Conservation (phyloP, 2,113 vertebrate species). For the Bungarus multicinctus region DNA sequence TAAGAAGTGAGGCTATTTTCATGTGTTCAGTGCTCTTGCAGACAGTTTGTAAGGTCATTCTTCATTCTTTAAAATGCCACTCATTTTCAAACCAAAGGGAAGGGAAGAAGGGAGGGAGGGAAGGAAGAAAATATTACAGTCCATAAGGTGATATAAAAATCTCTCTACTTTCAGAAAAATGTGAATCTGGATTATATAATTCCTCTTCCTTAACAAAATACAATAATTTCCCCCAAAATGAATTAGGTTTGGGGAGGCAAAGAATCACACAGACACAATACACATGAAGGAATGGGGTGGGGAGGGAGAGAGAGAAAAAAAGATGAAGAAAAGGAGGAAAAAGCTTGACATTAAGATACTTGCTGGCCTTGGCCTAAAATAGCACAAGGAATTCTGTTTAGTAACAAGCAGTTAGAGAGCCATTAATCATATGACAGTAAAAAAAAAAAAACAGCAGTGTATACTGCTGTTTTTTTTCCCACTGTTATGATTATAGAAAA, state of each 20-base stretch:
- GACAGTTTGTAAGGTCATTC: neutral
- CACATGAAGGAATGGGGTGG: neutral
- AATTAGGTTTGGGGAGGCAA: neutral
- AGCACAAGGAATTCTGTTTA: neutral
- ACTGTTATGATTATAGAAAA: neutral
- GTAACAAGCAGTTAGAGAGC: neutral
- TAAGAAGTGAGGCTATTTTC: neutral
- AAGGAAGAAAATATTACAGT: neutral
- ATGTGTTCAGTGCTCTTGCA: neutral
- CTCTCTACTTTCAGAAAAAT: neutral
- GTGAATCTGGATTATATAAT: neutral
- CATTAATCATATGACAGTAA: neutral
- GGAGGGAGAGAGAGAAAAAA: neutral
- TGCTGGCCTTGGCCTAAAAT: neutral
- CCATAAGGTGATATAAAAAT: neutral
- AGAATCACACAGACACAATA: neutral
- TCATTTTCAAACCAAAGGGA: neutral
- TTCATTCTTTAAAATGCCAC: neutral
- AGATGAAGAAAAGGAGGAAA: neutral
- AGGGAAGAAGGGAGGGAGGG: neutral
- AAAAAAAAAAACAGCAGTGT: no score
- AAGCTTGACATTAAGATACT: neutral
- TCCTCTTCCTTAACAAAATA: slow-evolving; percentile 8
- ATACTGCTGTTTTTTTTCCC: neutral
- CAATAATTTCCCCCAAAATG: neutral